Percentiles rank a stretch among this genome's conserved stretches.
phyloP scores from a whole-genome alignment of 1,140 invertebrate species.

The Aethina tumida region DNA sequence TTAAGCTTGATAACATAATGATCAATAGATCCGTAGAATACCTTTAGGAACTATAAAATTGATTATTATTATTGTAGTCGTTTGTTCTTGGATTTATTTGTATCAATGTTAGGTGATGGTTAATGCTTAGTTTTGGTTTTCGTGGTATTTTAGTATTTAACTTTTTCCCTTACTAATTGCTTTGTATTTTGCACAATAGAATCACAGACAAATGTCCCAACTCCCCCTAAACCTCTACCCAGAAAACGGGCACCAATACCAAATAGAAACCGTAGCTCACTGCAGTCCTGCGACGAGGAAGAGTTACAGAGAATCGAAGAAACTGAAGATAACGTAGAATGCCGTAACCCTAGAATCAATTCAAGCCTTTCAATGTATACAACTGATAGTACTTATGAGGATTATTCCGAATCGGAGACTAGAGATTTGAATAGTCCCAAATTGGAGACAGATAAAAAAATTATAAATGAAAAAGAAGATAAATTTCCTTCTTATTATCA shows the following conservation, averaged over 20 bases:
- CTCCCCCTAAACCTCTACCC: conserved; percentile 16
- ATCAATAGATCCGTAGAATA: conserved; percentile 16
- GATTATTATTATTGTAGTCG: not conserved
- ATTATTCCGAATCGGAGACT: too few relatives aligned
- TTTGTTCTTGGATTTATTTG: conserved; percentile 1
- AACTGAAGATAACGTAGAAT: not conserved
- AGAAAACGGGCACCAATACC: conserved; percentile 20
- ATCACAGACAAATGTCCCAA: conserved; percentile 12
- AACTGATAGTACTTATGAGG: too few relatives aligned
- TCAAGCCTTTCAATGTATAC: too few relatives aligned
- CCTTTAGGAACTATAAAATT: conserved; percentile 11
- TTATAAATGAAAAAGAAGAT: too few relatives aligned
- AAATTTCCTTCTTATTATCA: too few relatives aligned
- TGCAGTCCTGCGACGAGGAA: conserved; percentile 1
- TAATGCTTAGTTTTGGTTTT: conserved; percentile 5
- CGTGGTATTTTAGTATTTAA: not conserved
- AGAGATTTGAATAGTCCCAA: too few relatives aligned
- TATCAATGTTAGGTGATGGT: not conserved
- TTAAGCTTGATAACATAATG: conserved; percentile 24
- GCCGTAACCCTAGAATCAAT: not conserved
- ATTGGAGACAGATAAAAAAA: too few relatives aligned
- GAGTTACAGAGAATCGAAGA: not conserved
- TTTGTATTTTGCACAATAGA: conserved; percentile 34
- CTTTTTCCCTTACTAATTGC: conserved; percentile 21
- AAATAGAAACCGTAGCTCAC: conserved; percentile 15